Evolutionary conservation across 35 echinoderm and acorn worm species (phyloP).

Genomic region (Amphiura filiformis): DNA sequence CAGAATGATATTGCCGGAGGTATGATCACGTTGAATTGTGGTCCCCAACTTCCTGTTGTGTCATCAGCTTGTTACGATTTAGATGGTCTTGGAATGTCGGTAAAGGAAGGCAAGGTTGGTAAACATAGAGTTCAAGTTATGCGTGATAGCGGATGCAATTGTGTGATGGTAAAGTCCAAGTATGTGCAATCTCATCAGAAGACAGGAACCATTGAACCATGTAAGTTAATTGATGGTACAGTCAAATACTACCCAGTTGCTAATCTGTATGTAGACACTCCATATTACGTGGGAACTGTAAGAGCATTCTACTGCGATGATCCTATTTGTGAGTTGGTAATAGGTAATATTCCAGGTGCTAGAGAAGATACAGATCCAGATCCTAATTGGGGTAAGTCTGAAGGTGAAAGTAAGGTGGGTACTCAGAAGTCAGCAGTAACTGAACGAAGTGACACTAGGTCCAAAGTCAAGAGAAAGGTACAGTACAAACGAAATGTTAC

Average conservation of each 20-base stretch:
- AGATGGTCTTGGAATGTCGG: slow-evolving; percentile 21
- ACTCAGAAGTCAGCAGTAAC: too few relatives aligned
- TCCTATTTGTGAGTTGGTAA: neutral
- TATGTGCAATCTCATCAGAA: slow-evolving; percentile 20
- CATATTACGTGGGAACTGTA: slow-evolving; percentile 18
- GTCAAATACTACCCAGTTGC: slow-evolving; percentile 24
- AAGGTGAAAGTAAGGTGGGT: too few relatives aligned
- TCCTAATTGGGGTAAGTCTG: neutral
- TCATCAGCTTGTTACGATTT: slow-evolving; percentile 34
- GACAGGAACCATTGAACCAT: slow-evolving; percentile 21
- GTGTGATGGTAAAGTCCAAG: slow-evolving; percentile 18
- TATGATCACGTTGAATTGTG: slow-evolving; percentile 11
- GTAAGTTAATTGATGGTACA: slow-evolving; percentile 56
- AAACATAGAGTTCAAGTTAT: slow-evolving; percentile 10
- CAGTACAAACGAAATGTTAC: too few relatives aligned
- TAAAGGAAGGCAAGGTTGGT: slow-evolving; percentile 18
- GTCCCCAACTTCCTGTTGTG: slow-evolving; percentile 37
- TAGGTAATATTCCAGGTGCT: neutral
- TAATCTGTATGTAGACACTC: slow-evolving; percentile 27
- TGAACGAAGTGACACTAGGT: too few relatives aligned
- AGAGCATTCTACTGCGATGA: slow-evolving; percentile 1
- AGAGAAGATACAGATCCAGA: neutral
- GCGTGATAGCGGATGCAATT: slow-evolving; percentile 43
- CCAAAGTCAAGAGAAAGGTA: too few relatives aligned
- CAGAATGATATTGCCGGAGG: neutral